Conservation (phyloP, 2,113 vertebrate genomes). For the Pituophis catenifer region DNA sequence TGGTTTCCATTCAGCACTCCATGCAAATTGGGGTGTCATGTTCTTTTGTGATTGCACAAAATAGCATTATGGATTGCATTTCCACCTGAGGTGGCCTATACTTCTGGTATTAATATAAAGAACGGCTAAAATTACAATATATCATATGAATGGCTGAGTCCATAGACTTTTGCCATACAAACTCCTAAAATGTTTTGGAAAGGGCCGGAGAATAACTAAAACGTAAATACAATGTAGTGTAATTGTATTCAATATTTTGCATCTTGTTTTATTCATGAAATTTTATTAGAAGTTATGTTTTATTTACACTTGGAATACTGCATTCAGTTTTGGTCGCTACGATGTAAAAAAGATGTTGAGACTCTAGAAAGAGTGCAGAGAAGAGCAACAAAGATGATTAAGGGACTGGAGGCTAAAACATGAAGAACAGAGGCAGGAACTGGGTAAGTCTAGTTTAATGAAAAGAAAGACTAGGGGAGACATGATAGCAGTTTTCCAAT, state of each 20-base stretch:
- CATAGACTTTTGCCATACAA: background rate
- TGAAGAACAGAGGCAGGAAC: no score
- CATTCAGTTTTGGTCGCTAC: no score
- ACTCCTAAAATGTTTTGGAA: background rate
- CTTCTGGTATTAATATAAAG: background rate
- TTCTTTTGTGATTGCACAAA: background rate
- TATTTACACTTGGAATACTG: background rate
- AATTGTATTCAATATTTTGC: background rate
- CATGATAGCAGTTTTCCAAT: no score
- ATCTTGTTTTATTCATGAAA: background rate
- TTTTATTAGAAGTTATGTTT: background rate
- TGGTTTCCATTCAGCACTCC: background rate
- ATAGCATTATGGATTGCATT: background rate
- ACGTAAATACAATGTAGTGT: background rate
- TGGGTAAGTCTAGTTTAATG: no score
- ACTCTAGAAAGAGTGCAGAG: no score
- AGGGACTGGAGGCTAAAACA: no score
- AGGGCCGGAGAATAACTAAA: background rate
- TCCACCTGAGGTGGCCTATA: background rate
- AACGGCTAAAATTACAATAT: background rate
- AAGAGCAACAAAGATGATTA: no score
- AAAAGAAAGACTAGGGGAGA: no score
- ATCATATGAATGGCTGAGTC: background rate
- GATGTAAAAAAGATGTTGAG: no score
- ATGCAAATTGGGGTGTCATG: background rate